Evolutionary conservation across 1,140 invertebrate species (phyloP), one percentile per base, ranked within the genome.

Genomic region (Drosophila funebris): DNA sequence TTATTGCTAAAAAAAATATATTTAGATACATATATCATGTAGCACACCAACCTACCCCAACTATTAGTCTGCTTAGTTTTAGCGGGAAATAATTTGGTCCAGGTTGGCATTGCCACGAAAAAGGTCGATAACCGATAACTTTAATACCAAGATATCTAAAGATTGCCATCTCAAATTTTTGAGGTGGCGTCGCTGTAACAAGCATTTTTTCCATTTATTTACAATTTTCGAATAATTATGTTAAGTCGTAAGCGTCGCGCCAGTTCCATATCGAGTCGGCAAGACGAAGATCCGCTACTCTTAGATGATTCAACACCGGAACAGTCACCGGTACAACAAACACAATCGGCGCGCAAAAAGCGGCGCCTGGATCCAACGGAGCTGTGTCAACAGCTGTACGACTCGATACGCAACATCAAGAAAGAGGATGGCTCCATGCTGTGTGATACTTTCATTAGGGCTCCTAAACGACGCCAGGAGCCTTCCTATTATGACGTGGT

Each of bases 401-500:
- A 99, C 80, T 95, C 95, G 6, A 95, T 99, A 60, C 93, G 98
- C 61, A 97, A 96, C 88, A 95, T 96, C 73, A 98, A 98, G 92
- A 97, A 97, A 80, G 97, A 98, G 79, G 97, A 99, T 93, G 97
- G 98, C 0, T 93, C 95, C 3, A 92, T 98, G 69, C 90, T 99
- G 4, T 99, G 98, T 93, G 98, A 99, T 93, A 95, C 97, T 9
- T 99, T 99, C 92, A 98, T 99, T 67, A 93, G 98, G 81, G 97
- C 96, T 14, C 98, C 98, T 6, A 99, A 98, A 92, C 93, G 97
- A 71, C 94, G 97, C 36, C 96, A 97, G 91, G 96, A 97, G 90
- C 97, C 96, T 39, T 95, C 95, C 29, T 97, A 98, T 92, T 97
- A 97, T 92, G 96, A 97, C 93, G 96, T 97, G 52, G 97, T 99